Evolutionary conservation across 2,113 vertebrate genomes (phyloP).

Genomic region (Coptodon rendalli): DNA sequence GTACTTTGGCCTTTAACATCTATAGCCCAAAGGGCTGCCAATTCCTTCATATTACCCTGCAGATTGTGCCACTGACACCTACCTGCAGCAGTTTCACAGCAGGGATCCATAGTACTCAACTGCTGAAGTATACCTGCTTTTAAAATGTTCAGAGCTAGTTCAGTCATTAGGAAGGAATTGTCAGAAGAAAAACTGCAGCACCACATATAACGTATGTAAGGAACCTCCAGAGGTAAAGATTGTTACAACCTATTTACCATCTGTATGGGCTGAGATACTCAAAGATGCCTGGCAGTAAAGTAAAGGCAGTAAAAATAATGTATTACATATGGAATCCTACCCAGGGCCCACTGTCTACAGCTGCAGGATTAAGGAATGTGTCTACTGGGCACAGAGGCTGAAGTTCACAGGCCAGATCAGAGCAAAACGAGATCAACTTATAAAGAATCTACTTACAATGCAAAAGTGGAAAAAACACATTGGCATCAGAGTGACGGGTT

Average conservation of each 20-base stretch:
- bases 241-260: neutral
- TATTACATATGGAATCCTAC: neutral
- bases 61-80: neutral
- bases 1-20: neutral
- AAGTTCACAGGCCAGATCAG: neutral
- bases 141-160: neutral
- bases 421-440: neutral
- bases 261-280: neutral
- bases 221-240: neutral
- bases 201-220: neutral
- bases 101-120: neutral
- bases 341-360: neutral
- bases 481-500: neutral
- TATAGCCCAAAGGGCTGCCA: neutral
- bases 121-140: neutral
- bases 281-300: neutral
- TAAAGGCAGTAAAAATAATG: neutral
- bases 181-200: neutral
- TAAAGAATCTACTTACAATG: neutral
- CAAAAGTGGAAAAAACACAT: neutral
- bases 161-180: neutral
- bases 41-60: neutral
- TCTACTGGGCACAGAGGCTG: neutral
- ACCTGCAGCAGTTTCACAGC: neutral
- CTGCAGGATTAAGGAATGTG: neutral